Percentiles rank a stretch among this genome's conserved stretches.
Conservation (phyloP, 2,888 invertebrate genomes). For the Leptopilina myrica region DNA sequence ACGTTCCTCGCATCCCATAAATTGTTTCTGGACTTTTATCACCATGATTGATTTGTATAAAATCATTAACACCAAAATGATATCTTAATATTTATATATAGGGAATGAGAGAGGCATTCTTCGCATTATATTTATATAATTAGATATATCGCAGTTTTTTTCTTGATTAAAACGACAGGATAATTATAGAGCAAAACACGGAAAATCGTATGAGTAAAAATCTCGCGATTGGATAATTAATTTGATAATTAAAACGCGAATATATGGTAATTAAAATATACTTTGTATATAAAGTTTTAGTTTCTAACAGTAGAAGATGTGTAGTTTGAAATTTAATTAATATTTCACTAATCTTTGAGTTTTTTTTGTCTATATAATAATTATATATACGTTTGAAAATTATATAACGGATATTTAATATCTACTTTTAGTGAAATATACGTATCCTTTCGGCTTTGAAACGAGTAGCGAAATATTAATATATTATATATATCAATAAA, state of each 20-base stretch:
- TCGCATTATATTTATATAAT: constrained; percentile 1
- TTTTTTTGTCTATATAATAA: too few species aligned
- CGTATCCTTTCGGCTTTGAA: too few species aligned
- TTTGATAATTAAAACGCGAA: constrained; percentile 9
- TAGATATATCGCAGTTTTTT: constrained; percentile 9
- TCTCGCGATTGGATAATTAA: constrained; percentile 3
- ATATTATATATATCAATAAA: too few species aligned
- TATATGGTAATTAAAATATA: not conserved
- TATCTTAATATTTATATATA: not conserved
- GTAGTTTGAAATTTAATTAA: too few species aligned
- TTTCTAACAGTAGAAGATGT: too few species aligned
- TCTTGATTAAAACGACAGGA: not conserved
- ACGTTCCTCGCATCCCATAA: not conserved
- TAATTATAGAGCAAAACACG: constrained; percentile 5
- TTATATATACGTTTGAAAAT: too few species aligned
- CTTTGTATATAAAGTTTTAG: too few species aligned
- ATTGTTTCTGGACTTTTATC: constrained; percentile 12
- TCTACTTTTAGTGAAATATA: too few species aligned
- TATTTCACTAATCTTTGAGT: too few species aligned
- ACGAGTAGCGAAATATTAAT: too few species aligned
- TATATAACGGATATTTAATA: too few species aligned
- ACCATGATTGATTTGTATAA: constrained; percentile 10
- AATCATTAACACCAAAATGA: constrained; percentile 24
- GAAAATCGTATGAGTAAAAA: not conserved
- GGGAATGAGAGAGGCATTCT: not conserved